phyloP scores from a whole-genome alignment of 2,113 vertebrate genomes.

The Rhadina sibilatrix region DNA sequence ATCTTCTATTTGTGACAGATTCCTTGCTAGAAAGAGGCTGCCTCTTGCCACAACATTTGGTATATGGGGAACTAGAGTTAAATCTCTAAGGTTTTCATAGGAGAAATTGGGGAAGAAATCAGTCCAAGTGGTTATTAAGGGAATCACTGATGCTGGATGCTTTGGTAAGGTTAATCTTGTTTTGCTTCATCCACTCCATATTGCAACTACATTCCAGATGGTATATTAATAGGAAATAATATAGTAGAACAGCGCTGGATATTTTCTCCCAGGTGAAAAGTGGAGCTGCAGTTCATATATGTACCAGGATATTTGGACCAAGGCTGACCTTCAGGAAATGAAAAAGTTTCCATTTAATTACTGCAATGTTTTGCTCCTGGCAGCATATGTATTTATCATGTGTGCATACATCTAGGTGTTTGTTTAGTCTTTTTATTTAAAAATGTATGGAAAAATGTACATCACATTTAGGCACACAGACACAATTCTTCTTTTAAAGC shows the following conservation, averaged over 20 bases:
- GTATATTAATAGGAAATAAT: neutral
- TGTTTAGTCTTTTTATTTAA: neutral
- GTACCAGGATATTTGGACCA: neutral
- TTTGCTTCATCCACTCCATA: neutral
- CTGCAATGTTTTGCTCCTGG: neutral
- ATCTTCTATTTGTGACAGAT: neutral
- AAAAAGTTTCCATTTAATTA: neutral
- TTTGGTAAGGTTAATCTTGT: neutral
- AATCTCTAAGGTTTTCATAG: neutral
- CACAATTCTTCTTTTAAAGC: neutral
- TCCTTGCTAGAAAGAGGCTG: neutral
- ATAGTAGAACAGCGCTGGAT: neutral
- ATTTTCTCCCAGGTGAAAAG: neutral
- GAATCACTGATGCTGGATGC: neutral
- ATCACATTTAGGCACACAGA: neutral
- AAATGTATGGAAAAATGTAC: too few species aligned
- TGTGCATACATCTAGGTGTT: neutral
- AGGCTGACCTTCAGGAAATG: neutral
- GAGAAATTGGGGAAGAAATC: neutral
- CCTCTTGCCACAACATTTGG: neutral
- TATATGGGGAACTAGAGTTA: neutral
- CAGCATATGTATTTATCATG: rapidly evolving
- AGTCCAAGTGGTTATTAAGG: neutral
- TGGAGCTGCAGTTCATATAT: neutral
- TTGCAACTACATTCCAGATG: neutral